phyloP scores from a whole-genome alignment of 2,113 vertebrate species.

The Myrmecophaga tridactyla region DNA sequence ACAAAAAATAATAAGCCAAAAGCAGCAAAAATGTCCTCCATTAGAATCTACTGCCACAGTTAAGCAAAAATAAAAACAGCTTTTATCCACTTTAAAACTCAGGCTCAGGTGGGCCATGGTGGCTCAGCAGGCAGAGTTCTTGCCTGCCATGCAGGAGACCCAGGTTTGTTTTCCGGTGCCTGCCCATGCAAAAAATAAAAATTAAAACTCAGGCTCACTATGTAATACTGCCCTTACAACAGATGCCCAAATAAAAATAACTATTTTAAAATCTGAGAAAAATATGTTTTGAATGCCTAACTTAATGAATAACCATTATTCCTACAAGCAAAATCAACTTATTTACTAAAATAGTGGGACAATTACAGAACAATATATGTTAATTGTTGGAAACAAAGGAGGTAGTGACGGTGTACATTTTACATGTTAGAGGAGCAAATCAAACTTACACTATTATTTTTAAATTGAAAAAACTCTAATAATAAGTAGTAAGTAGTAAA shows the following conservation, averaged over 20 bases:
- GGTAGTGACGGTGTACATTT: neutral
- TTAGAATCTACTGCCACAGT: neutral
- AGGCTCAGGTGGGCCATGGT: too few species aligned
- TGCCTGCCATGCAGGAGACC: too few species aligned
- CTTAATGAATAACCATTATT: conserved; percentile 17
- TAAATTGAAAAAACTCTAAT: conserved; percentile 50
- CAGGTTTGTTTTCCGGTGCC: too few species aligned
- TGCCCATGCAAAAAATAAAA: too few species aligned
- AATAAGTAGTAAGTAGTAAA: conserved; percentile 26
- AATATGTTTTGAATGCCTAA: neutral
- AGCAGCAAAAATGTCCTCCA: conserved; percentile 28
- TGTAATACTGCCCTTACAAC: conserved; percentile 67
- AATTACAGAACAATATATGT: conserved; percentile 16
- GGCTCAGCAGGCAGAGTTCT: too few species aligned
- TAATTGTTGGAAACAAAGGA: neutral
- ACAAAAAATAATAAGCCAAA: conserved; percentile 60
- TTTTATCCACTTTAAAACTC: conserved; percentile 56
- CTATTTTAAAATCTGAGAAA: conserved; percentile 51
- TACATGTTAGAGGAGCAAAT: neutral
- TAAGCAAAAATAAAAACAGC: conserved; percentile 62
- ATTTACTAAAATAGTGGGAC: conserved; percentile 40
- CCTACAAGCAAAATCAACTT: neutral
- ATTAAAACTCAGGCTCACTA: conserved; percentile 62
- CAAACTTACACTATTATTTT: conserved; percentile 14
- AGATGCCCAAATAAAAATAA: conserved; percentile 9